phyloP scores from a whole-genome alignment of 2,888 invertebrate genomes.

The Philaethria dido region DNA sequence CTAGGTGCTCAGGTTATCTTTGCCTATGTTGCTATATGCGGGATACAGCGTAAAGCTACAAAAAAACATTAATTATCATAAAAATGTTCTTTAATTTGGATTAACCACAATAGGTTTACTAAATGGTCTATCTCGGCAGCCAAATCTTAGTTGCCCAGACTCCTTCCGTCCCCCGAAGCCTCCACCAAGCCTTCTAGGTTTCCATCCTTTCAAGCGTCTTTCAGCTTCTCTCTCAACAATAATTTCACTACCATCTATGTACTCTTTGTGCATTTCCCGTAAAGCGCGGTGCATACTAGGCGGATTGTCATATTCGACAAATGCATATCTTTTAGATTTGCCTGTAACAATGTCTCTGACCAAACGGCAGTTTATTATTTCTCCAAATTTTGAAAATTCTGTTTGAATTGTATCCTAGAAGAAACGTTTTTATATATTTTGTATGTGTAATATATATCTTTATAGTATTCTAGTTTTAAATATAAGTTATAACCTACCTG shows the following conservation, averaged over 20 bases:
- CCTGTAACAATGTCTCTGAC: constrained; percentile 93
- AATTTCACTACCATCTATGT: constrained; percentile 87
- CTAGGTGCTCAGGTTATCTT: no score
- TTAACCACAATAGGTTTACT: constrained; percentile 81
- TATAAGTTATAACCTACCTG: constrained; percentile 62
- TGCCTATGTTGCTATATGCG: no score
- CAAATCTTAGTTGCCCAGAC: constrained; percentile 94
- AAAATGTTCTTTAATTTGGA: constrained; percentile 17
- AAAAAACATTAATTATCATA: background rate
- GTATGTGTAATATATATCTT: background rate
- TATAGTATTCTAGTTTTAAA: background rate
- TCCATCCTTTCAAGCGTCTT: constrained; percentile 89
- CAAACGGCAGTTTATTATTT: constrained; percentile 85
- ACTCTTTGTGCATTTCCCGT: constrained; percentile 82
- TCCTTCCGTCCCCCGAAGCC: constrained; percentile 94
- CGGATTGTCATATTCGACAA: constrained; percentile 89
- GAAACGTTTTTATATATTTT: background rate
- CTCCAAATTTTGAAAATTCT: constrained; percentile 86
- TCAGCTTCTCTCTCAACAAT: constrained; percentile 90
- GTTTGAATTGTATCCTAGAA: constrained; percentile 79
- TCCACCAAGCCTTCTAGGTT: constrained; percentile 92
- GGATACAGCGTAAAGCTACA: no score
- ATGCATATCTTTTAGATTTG: constrained; percentile 91
- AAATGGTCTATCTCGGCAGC: constrained; percentile 91
- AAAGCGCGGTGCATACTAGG: constrained; percentile 85